Evolutionary conservation across 2,888 invertebrate genomes (phyloP), one percentile per base, ranked within the genome.

Genomic region (Lepidocyrtoides sp.): DNA sequence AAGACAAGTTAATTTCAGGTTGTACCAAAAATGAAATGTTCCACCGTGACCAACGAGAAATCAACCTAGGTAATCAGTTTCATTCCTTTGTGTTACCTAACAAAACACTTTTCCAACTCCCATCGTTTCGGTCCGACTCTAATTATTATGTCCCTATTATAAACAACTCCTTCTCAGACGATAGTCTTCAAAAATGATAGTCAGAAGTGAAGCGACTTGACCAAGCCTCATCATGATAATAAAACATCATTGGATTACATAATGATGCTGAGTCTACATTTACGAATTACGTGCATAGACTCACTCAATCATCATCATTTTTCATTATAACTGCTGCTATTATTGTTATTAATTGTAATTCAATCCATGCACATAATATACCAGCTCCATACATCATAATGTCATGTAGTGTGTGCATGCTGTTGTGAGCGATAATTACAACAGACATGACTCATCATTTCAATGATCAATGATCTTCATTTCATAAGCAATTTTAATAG

Each of bases 401-500:
- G 51, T 20, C 57, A 57, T 57, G 57, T 20, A 20, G 2, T 23
- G 20, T 57, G 57, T 23, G 5, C 57, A 23, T n/a, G n/a, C n/a
- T 57, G 57, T 23, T 57, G 20, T 10, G 2, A 23, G 20, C 12
- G 23, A 20, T 23, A 57, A 57, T 57, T 57, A 57, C 57, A 57
- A 57, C 57, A 57, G 57, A 57, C 57, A 23, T 57, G 57, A 57
- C 57, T 57, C 57, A 57, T 57, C 57, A 57, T 17, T 4, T n/a
- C n/a, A n/a, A 57, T 57, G 57, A 57, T 57, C 57, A 57, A 57
- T 57, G 23, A 57, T 57, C 57, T 57, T 57, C 17, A 57, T 57
- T 57, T 57, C 57, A 51, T 51, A 14, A 41, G 10, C 41, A 41
- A 41, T 41, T 41, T 41, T 41, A 41, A 41, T 41, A 4, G 41